A percentile compares a stretch with the other conserved stretches of the same genome.
phyloP scores from a whole-genome alignment of 2,888 invertebrate genomes.

The Cremastinae sp. region DNA sequence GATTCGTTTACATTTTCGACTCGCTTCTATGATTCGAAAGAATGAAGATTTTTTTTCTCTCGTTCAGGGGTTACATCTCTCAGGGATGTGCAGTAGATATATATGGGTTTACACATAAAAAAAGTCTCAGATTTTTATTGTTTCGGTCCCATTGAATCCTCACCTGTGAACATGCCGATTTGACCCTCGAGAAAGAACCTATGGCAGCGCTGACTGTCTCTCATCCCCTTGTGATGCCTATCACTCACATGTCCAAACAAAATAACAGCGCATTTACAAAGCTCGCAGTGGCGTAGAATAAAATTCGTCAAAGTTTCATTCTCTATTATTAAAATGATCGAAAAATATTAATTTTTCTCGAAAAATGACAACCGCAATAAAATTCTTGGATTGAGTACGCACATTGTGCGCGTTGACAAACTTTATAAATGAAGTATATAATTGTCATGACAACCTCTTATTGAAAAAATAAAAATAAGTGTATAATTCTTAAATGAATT shows the following conservation, averaged over 20 bases:
- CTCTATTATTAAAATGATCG: background rate
- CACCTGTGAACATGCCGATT: constrained; percentile 57
- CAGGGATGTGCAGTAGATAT: constrained; percentile 6
- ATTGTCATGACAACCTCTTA: no score
- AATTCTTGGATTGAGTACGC: no score
- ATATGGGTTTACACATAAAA: background rate
- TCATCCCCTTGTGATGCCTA: constrained; percentile 34
- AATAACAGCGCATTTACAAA: constrained; percentile 43
- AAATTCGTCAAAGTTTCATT: background rate
- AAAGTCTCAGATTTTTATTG: constrained; percentile 38
- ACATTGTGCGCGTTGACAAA: no score
- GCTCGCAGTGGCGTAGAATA: constrained; percentile 23
- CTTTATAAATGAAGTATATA: no score
- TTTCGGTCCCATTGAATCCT: constrained; percentile 39
- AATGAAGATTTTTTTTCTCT: constrained; percentile 37
- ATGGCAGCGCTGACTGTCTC: constrained; percentile 22
- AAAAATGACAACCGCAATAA: no score
- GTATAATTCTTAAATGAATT: no score
- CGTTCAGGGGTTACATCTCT: constrained; percentile 15
- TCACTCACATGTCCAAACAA: constrained; percentile 58
- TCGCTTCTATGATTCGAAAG: constrained; percentile 49
- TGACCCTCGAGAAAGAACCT: constrained; percentile 45
- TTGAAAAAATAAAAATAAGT: no score
- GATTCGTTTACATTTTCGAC: constrained; percentile 31
- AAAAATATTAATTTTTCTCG: no score